Evolutionary conservation across 2,888 invertebrate genomes (phyloP), one percentile per base, ranked within the genome.

Genomic region (Athetis lepigone): DNA sequence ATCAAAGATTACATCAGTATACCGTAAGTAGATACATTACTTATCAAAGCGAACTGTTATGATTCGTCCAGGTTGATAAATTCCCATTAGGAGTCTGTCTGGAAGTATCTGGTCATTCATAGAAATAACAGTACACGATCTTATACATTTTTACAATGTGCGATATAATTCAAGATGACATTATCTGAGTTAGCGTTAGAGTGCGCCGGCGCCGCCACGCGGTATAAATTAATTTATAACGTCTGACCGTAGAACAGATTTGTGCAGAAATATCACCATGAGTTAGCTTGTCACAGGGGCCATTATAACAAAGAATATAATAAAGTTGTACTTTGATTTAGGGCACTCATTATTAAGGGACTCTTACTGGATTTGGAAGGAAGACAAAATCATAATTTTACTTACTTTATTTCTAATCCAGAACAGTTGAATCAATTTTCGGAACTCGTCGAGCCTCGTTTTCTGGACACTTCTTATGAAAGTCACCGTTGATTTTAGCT

Each of bases 151-250:
- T 75, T 75, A 60, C 40, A 55, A 49, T 57, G 58, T 64, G 63
- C 57, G 29, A 51, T 68, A 57, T 72, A 68, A 77, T 72, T 77
- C 77, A 63, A 77, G 69, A 77, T 64, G 69, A 69, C 69, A 64
- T 66, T 79, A 79, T 77, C 73, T 69, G 54, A 52, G 73, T 60
- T 49, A 59, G 54, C 51, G 72, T 76, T 76, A 64, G 65, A 58
- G 42, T 59, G 69, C 69, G 65, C 67, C 56, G 64, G 79, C 75
- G 65, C 60, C 78, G 74, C 63, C 23, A 37, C 18, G 67, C 33
- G 46, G 65, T 77, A 77, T 77, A 77, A 73, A 75, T 77, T 77
- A 72, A 77, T 72, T 77, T 77, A 73, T 68, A 61, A 56, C 27
- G 45, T 67, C 57, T 56, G 27, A 29, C 42, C 37, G 43, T 29